Conservation (phyloP, 2,888 invertebrate genomes). For the Fragum whitleyi region DNA sequence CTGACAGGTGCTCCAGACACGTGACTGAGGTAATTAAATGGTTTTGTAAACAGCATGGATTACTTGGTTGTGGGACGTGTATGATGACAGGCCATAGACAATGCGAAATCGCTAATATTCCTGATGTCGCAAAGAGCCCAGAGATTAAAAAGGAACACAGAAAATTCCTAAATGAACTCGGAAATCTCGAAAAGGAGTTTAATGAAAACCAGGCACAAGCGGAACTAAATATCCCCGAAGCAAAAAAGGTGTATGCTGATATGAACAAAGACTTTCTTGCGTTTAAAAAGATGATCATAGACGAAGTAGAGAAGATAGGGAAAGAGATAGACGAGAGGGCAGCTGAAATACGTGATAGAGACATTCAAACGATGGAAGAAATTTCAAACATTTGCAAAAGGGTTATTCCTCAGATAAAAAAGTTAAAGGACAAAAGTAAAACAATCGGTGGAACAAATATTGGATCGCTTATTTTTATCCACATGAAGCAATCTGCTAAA, state of each 20-base stretch:
- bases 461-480: not conserved
- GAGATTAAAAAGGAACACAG: constrained; percentile 7
- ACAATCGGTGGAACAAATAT: not conserved
- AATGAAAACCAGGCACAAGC: not conserved
- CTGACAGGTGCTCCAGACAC: not conserved
- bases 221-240: constrained; percentile 2
- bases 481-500: not conserved
- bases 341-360: not conserved
- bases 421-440: constrained; percentile 8
- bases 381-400: not conserved
- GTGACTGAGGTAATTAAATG: not conserved
- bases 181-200: not conserved
- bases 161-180: not conserved
- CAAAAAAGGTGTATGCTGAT: not conserved
- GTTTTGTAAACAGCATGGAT: not conserved
- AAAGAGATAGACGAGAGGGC: constrained; percentile 4
- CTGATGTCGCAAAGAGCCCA: not conserved
- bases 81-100: constrained; percentile 11
- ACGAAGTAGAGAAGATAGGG: not conserved
- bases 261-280: not conserved
- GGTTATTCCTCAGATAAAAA: not conserved
- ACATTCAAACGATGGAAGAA: not conserved
- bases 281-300: not conserved
- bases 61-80: constrained; percentile 2
- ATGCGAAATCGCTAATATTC: not conserved